Conservation (phyloP, 2,797 vertebrate genomes). For the Alcedo atthis region DNA sequence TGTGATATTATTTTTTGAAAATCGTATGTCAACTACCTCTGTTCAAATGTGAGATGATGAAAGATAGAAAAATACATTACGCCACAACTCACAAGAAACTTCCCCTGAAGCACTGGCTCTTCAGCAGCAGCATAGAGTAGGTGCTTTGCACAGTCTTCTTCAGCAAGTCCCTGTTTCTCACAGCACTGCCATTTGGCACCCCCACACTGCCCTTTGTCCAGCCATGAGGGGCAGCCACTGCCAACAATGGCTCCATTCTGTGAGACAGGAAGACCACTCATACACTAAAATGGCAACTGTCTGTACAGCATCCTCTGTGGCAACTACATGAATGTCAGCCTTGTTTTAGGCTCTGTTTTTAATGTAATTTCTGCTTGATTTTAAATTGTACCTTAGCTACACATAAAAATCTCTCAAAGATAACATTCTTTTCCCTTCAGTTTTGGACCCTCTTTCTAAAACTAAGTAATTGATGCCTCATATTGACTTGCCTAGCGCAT, state of each 20-base stretch:
- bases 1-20: background rate
- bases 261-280: slow-evolving; percentile 33
- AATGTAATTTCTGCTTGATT: slow-evolving; percentile 11
- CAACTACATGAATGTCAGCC: slow-evolving; percentile 32
- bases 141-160: background rate
- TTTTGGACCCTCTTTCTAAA: background rate
- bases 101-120: background rate
- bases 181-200: background rate
- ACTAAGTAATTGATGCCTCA: background rate
- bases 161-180: background rate
- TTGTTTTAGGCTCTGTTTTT: slow-evolving; percentile 31
- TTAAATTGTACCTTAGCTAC: slow-evolving; percentile 36
- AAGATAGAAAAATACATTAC: background rate
- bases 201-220: background rate
- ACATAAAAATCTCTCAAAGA: background rate
- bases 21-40: background rate
- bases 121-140: background rate
- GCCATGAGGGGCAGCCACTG: background rate
- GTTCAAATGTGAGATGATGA: background rate
- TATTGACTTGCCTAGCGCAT: background rate
- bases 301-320: slow-evolving; percentile 61
- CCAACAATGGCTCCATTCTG: slow-evolving; percentile 52
- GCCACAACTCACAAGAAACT: background rate
- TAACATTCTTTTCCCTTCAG: background rate
- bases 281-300: slow-evolving; percentile 50